These are phyloP conservation scores for Euleptes europaea DNA, from an alignment of 2,113 vertebrate genomes.

Conservation along the genomic window DNA sequence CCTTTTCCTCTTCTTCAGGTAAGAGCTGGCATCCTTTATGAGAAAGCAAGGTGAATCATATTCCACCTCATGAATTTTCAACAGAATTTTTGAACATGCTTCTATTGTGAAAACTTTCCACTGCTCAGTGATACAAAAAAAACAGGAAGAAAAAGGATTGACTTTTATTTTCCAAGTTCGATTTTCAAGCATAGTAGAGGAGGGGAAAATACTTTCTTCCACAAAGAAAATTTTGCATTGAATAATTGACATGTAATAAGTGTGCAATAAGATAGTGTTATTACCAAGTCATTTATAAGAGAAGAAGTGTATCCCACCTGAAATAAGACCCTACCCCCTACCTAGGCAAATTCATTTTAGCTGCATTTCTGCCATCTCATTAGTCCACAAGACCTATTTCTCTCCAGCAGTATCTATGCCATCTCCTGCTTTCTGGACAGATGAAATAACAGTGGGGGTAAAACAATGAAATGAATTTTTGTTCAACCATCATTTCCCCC, in stretches of 20 bases:
- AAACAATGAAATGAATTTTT: neutral
- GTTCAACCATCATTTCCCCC: neutral
- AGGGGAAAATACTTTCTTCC: neutral
- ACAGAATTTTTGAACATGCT: conserved; percentile 38
- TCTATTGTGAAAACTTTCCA: conserved; percentile 33
- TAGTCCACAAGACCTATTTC: neutral
- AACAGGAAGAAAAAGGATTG: conserved; percentile 25
- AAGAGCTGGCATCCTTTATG: conserved; percentile 3
- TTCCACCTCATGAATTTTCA: conserved; percentile 18
- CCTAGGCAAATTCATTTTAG: neutral
- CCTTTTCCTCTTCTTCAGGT: conserved; percentile 9
- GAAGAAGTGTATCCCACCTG: neutral
- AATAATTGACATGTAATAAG: neutral
- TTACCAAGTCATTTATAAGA: neutral
- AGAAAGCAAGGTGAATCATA: neutral
- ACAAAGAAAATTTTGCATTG: neutral
- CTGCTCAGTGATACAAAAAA: neutral
- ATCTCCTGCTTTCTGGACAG: neutral
- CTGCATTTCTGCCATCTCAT: neutral
- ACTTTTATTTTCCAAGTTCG: conserved; percentile 15
- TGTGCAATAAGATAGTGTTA: neutral
- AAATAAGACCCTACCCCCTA: neutral
- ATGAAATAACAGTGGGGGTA: neutral
- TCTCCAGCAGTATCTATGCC: neutral
- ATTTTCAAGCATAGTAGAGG: conserved; percentile 24